These are phyloP conservation scores for Acipenser oxyrinchus DNA, from an alignment of 2,797 vertebrate species.

Conservation along the genomic window DNA sequence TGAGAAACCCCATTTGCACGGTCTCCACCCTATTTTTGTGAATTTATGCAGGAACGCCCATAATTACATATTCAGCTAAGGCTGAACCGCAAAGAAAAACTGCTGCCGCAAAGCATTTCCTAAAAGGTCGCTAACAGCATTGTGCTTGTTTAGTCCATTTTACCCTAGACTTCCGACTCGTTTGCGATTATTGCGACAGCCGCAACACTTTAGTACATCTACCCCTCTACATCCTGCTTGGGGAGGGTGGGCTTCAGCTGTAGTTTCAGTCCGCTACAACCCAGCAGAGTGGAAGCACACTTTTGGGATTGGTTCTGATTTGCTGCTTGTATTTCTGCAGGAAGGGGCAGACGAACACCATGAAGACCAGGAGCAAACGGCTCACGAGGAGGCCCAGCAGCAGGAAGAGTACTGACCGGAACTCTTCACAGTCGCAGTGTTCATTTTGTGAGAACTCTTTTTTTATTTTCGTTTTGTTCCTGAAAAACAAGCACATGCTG, in stretches of 20 bases:
- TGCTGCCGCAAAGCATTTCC: too few relatives aligned
- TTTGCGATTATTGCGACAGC: too few relatives aligned
- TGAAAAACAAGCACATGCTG: conserved; percentile 71
- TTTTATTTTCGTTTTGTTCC: conserved; percentile 35
- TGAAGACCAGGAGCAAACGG: conserved; percentile 74
- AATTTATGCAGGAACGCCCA: too few relatives aligned
- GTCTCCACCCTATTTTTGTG: too few relatives aligned
- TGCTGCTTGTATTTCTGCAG: conserved; percentile 39
- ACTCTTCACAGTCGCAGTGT: conserved; percentile 54
- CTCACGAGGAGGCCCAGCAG: conserved; percentile 65
- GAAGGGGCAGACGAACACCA: conserved; percentile 76
- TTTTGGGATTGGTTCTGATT: conserved; percentile 7
- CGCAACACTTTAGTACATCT: too few relatives aligned
- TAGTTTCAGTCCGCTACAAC: background rate
- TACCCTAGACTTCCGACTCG: too few relatives aligned
- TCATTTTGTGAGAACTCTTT: conserved; percentile 75
- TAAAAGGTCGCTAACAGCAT: too few relatives aligned
- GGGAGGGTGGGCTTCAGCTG: background rate
- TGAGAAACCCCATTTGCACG: too few relatives aligned
- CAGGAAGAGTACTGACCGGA: conserved; percentile 92
- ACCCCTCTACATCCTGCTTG: background rate
- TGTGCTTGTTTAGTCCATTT: too few relatives aligned
- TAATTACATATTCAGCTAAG: too few relatives aligned
- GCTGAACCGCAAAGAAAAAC: too few relatives aligned
- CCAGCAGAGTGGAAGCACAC: background rate